Conservation (phyloP, 2,797 vertebrate genomes). For the Mormyrops attenuatus region DNA sequence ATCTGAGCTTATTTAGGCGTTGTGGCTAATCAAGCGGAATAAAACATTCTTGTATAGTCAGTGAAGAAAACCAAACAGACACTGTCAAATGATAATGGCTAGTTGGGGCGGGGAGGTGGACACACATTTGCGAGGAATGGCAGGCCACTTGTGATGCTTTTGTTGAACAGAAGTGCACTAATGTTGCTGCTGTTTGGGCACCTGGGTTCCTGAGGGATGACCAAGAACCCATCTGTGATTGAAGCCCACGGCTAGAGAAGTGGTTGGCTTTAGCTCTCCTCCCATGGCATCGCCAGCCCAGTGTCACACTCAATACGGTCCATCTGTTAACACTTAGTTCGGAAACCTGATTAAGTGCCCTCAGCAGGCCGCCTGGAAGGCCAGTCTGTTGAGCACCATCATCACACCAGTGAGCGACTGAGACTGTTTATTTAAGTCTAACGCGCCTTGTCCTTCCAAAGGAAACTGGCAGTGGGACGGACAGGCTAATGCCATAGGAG, state of each 20-base stretch:
- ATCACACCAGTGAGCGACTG: background rate
- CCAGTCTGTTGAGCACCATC: background rate
- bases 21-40: background rate
- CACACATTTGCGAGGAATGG: background rate
- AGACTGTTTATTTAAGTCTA: conserved; percentile 2
- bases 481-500: too few species aligned
- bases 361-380: background rate
- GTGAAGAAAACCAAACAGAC: background rate
- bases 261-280: background rate
- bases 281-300: background rate
- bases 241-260: background rate
- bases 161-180: conserved; percentile 1
- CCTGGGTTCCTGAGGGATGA: background rate
- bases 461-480: background rate
- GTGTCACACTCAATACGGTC: conserved; percentile 1
- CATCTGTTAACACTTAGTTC: background rate
- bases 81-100: background rate
- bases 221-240: background rate
- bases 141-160: background rate
- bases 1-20: background rate
- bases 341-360: background rate
- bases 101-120: background rate
- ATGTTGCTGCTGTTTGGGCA: background rate
- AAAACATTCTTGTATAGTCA: background rate
- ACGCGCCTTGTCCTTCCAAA: background rate